Evolutionary conservation across 2,888 invertebrate genomes (phyloP), one percentile per base, ranked within the genome.

Genomic region (Yponomeuta plumbellus): DNA sequence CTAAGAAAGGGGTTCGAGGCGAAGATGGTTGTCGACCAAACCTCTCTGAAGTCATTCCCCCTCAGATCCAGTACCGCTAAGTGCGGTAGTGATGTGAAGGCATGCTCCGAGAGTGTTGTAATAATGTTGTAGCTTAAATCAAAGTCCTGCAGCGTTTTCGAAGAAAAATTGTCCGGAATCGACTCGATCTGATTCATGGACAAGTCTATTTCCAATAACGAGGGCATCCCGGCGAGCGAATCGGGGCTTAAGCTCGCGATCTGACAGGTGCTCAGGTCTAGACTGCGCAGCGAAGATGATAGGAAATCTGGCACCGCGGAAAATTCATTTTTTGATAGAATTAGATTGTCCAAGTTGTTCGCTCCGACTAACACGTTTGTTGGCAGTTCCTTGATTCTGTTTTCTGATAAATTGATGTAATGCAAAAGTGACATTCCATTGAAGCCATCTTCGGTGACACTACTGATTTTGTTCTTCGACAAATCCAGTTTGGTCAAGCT

Each of bases 11-110:
- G 85, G 77, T 94, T 94, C 67, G 91, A 89, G 65, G 91, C 84
- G 76, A 96, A 95, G 76, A 92, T 92, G 68, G 91, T 88, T 1
- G 92, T 87, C 2, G 92, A 85, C 81, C 95, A 92, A 26, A 93
- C 92, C 68, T 93, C 93, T 13, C 92, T 94, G 69, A 96, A 90
- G 56, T 94, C 93, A 77, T 96, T 96, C 63, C 94, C 95, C 78
- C 94, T 94, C 77, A 96, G 80, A 77, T 94, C 93, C 67, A 96
- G 77, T 75, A 91, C 92, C 67, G 93, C 92, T 65, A 96, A 80
- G 69, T 93, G 93, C 56, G 93, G 92, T 80, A 96, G 86, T 61
- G 92, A 87, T 21, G 83, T 84, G 79, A 96, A 94, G 56, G 94
- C 94, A 17, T 78, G 77, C 70, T 95, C 94, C 17, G 91, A 92